Evolutionary conservation across 64 coral and sea anemone genomes (phyloP), one percentile per base, ranked within the genome.

Genomic region (Porites australiensis): DNA sequence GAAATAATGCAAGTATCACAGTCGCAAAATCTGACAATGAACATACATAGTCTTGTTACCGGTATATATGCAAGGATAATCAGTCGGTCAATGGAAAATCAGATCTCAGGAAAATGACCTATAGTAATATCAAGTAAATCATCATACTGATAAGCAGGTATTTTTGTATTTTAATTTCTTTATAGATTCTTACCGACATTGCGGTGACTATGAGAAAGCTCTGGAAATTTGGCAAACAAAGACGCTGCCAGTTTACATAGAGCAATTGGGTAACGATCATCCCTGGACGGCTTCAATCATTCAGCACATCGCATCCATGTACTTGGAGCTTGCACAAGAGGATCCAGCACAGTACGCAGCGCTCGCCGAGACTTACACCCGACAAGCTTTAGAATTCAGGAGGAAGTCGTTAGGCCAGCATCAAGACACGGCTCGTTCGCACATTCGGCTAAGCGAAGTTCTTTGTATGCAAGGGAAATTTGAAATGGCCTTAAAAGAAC

Each of bases 351-450:
- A 0, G 16, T 55, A 79, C 76, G 89, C 70, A 27, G 89, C 82
- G 2, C 48, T 67, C 4, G 89, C 89, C 4, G 51, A 58, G 21
- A 64, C 52, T 12, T 61, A 57, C 89, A 91, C 21, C 13, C 71
- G 43, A 4, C 10, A 91, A 6, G 44, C 89, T 12, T 53, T 91
- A 7, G 2, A 83, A 22, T 68, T 91, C 12, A 77, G 89, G 23
- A 6, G 83, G 53, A 83, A 52, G n/a, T 18, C 74, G 48, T 70
- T 91, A 19, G 89, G 89, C 21, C 51, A 72, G 12, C 89, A 91
- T 62, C 89, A 74, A 44, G 89, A 91, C n/a, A 91, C 89, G 10
- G 89, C 89, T 13, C 60, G 89, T 3, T 82, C 77, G 19, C 75
- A 82, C 22, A n/a, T 72, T 27, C n/a, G 46, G 8, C 79, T 73